Percentiles rank a stretch among this genome's conserved stretches.
Conservation (phyloP, 1,140 invertebrate genomes). For the Manduca sexta region DNA sequence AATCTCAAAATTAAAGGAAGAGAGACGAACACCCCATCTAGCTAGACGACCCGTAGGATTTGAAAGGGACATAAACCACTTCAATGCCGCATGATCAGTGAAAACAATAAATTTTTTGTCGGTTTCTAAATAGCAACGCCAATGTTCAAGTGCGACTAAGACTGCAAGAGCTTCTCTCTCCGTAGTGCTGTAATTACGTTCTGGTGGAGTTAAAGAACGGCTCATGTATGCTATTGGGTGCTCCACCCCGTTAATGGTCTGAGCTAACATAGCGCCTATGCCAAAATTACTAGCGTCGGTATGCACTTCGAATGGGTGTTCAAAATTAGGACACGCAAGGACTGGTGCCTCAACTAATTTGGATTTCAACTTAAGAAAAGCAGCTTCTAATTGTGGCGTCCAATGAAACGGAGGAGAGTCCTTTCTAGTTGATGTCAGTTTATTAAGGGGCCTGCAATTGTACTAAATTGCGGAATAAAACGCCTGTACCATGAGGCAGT, state of each 20-base stretch:
- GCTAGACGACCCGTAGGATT: no score
- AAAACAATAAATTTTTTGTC: no score
- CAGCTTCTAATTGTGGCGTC: constrained; percentile 7
- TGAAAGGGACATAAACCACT: no score
- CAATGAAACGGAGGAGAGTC: constrained; percentile 7
- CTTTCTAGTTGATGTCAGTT: constrained; percentile 8
- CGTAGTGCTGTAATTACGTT: not conserved
- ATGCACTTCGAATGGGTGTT: constrained; percentile 22
- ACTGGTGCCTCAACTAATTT: constrained; percentile 17
- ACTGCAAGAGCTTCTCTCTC: not conserved
- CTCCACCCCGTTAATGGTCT: not conserved
- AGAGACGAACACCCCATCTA: no score
- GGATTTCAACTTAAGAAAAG: constrained; percentile 20
- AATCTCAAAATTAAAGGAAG: no score
- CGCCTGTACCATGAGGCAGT: constrained; percentile 46
- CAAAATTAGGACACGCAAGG: constrained; percentile 23
- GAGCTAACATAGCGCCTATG: constrained; percentile 6
- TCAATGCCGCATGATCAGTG: no score
- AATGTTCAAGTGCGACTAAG: no score
- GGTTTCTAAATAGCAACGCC: no score
- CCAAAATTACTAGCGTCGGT: constrained; percentile 19
- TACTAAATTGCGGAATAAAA: constrained; percentile 23
- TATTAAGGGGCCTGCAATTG: constrained; percentile 12
- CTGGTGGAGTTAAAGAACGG: not conserved
- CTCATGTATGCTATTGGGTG: not conserved